Evolutionary conservation across 2,888 invertebrate species (phyloP), one percentile per base, ranked within the genome.

Genomic region (Timandra comae): DNA sequence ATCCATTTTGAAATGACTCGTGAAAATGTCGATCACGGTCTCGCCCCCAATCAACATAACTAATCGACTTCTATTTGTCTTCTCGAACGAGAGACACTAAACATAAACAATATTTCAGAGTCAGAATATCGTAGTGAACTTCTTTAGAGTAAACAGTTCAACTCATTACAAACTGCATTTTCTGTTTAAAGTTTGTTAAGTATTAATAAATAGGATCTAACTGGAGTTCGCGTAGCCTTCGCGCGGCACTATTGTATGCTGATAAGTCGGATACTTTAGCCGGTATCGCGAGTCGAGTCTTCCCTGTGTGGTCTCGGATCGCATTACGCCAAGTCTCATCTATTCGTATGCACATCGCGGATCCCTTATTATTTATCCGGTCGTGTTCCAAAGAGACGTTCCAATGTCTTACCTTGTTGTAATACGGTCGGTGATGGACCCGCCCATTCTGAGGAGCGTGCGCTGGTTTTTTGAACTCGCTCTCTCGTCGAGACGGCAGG

Each of bases 391-490:
- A 16, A 16, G 16, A 16, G 16, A 31, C 30, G 35, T 21, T 22
- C 35, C 36, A 29, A 27, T 29, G 25, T 28, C 47, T 57, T 62
- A 81, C 84, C 79, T 81, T 82, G 63, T 65, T 77, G 36, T 66
- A 55, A 55, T 77, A 81, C 42, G 78, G 67, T 49, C 81, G 78
- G 52, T 75, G 81, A 56, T 79, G 81, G 35, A 71, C 70, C 43
- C 86, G 75, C 35, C 81, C 79, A 68, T 86, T 80, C 56, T 82
- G 75, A 30, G 80, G 70, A 57, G 87, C 85, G 75, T 87, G 84
- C 54, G 85, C 76, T 12, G 90, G 90, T 63, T 89, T 89, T 72
- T 90, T 89, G 81, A 90, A 88, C 78, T 89, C 87, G 72, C 86
- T 74, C 67, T 88, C 69, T 59, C 88, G 67, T 54, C 88, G 82